phyloP scores from a whole-genome alignment of 2,797 vertebrate genomes.

The Thaleichthys pacificus region DNA sequence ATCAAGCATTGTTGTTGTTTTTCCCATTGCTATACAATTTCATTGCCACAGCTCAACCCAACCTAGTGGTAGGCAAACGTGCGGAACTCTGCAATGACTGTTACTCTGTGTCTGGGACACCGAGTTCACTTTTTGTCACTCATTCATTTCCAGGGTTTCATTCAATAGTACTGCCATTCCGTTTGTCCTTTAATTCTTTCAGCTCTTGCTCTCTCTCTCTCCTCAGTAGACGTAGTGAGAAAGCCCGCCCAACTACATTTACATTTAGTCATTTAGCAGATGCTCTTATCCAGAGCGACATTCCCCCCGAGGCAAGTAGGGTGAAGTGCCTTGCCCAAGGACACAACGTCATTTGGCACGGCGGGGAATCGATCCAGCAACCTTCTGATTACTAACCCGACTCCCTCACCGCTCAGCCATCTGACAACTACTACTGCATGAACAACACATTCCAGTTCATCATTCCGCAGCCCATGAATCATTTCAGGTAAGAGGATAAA shows the following conservation, averaged over 20 bases:
- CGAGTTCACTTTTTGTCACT: constrained; percentile 4
- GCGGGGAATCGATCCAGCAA: too few relatives aligned
- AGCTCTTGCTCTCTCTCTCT: constrained; percentile 14
- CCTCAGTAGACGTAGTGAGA: constrained; percentile 49
- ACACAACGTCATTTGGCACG: too few relatives aligned
- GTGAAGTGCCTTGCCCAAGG: too few relatives aligned
- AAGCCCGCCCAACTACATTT: constrained; percentile 33
- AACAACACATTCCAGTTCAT: constrained; percentile 69
- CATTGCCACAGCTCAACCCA: not conserved
- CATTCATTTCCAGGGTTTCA: constrained; percentile 1
- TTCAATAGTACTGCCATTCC: constrained; percentile 45
- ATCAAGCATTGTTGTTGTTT: constrained; percentile 3
- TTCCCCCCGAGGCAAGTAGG: too few relatives aligned
- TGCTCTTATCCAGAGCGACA: too few relatives aligned
- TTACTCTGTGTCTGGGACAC: not conserved
- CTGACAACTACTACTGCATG: constrained; percentile 40
- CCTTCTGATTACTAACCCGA: too few relatives aligned
- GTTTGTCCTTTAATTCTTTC: constrained; percentile 29
- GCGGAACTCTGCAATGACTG: not conserved
- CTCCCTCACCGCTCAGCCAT: too few relatives aligned
- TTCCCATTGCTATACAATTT: not conserved
- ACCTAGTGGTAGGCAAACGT: not conserved
- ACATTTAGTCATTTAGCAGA: too few relatives aligned
- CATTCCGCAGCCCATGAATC: constrained; percentile 59
- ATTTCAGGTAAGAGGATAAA: constrained; percentile 47